phyloP scores from a whole-genome alignment of 2,888 invertebrate genomes.

The Lasiommata megera region DNA sequence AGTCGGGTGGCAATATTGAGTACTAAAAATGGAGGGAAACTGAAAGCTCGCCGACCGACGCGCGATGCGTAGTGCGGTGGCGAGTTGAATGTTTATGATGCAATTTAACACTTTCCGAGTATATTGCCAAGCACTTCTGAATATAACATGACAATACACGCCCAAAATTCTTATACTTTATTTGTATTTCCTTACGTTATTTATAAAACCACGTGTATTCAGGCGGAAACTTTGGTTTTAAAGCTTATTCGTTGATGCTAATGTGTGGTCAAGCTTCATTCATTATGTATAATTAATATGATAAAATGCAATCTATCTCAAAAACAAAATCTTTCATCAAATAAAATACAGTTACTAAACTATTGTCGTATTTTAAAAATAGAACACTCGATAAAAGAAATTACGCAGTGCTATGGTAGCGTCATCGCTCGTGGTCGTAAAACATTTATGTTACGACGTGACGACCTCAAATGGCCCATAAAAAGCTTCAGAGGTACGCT shows the following conservation, averaged over 20 bases:
- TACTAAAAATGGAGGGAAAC: conserved; percentile 49
- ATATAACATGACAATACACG: conserved; percentile 67
- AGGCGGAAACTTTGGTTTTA: neutral
- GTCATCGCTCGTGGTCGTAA: conserved; percentile 70
- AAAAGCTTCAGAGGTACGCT: conserved; percentile 62
- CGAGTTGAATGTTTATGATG: conserved; percentile 68
- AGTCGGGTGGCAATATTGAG: conserved; percentile 36
- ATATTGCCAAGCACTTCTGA: conserved; percentile 65
- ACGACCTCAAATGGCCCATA: conserved; percentile 68
- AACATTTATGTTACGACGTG: conserved; percentile 73
- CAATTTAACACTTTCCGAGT: conserved; percentile 66
- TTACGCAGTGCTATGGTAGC: conserved; percentile 61
- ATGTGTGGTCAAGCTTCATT: too few species aligned
- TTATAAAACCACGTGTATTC: neutral
- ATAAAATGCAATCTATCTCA: too few species aligned
- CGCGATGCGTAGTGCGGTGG: conserved; percentile 34
- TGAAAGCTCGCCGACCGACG: conserved; percentile 32
- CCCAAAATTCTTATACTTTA: conserved; percentile 45
- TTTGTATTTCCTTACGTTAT: conserved; percentile 35
- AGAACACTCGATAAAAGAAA: conserved; percentile 6
- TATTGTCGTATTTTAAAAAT: neutral
- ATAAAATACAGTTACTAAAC: neutral
- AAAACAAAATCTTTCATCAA: neutral
- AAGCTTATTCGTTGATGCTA: neutral
- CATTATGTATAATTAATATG: too few species aligned